Percentiles rank a stretch among this genome's conserved stretches.
phyloP scores from a whole-genome alignment of 37 sponge, comb jelly and placozoan genomes.

The Ephydatia muelleri region DNA sequence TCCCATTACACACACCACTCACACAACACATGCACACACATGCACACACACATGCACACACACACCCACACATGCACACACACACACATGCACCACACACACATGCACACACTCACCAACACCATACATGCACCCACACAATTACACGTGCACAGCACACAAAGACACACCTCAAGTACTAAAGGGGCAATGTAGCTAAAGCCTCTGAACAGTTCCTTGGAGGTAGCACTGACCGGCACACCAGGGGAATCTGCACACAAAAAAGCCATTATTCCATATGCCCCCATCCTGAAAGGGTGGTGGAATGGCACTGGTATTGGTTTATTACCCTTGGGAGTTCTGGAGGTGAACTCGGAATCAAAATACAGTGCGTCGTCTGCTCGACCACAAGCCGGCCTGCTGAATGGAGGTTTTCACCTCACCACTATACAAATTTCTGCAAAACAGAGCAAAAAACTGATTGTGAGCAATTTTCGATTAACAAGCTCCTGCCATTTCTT shows the following conservation, averaged over 20 bases:
- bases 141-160: too few relatives aligned
- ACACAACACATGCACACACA: too few relatives aligned
- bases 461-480: too few relatives aligned
- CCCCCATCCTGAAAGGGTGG: too few relatives aligned
- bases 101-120: too few relatives aligned
- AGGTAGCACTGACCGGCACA: slow-evolving; percentile 90
- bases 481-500: too few relatives aligned
- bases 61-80: too few relatives aligned
- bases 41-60: too few relatives aligned
- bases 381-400: slow-evolving; percentile 91
- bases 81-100: too few relatives aligned
- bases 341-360: slow-evolving; percentile 95
- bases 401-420: slow-evolving; percentile 93
- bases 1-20: too few relatives aligned
- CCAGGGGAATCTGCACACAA: slow-evolving; percentile 90
- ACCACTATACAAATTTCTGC: slow-evolving; percentile 58
- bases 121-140: too few relatives aligned
- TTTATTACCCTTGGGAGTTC: slow-evolving; percentile 88
- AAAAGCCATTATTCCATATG: background rate
- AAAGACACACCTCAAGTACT: slow-evolving; percentile 56
- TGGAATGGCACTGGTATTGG: too few relatives aligned
- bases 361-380: slow-evolving; percentile 91
- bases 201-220: slow-evolving; percentile 92
- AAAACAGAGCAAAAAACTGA: background rate
- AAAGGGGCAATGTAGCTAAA: slow-evolving; percentile 94